Conservation (phyloP, 2,113 vertebrate genomes). For the Sceloporus tristichus region DNA sequence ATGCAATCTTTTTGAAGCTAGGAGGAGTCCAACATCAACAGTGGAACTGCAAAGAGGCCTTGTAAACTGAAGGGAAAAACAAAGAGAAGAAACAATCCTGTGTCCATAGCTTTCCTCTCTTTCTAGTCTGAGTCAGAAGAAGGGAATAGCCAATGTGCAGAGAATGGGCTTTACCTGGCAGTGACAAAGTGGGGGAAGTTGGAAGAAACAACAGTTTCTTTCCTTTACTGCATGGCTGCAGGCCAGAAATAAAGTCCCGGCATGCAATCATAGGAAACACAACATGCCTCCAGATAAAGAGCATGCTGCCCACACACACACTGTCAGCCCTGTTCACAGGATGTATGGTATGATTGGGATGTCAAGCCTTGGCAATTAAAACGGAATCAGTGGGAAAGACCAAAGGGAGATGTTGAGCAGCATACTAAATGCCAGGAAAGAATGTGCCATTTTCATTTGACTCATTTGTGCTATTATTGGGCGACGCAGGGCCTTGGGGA, state of each 20-base stretch:
- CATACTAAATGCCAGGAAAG: conserved; percentile 15
- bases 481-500: background rate
- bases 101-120: background rate
- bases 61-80: background rate
- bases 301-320: background rate
- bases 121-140: background rate
- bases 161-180: no score
- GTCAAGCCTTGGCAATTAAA: conserved; percentile 23
- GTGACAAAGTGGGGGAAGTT: no score
- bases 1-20: no score
- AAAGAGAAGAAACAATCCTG: background rate
- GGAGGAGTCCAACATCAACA: no score
- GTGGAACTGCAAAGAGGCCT: no score
- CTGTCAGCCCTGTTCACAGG: background rate
- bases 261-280: background rate
- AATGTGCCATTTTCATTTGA: background rate
- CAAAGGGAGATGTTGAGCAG: conserved; percentile 11
- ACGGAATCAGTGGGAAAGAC: conserved; percentile 24
- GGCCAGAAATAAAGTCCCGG: background rate
- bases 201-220: no score
- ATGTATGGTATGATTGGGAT: conserved; percentile 11
- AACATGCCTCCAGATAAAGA: background rate
- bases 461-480: background rate
- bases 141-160: background rate
- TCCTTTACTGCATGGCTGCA: no score